Conservation (phyloP, 2,888 invertebrate genomes). For the Digitonthophagus gazella region DNA sequence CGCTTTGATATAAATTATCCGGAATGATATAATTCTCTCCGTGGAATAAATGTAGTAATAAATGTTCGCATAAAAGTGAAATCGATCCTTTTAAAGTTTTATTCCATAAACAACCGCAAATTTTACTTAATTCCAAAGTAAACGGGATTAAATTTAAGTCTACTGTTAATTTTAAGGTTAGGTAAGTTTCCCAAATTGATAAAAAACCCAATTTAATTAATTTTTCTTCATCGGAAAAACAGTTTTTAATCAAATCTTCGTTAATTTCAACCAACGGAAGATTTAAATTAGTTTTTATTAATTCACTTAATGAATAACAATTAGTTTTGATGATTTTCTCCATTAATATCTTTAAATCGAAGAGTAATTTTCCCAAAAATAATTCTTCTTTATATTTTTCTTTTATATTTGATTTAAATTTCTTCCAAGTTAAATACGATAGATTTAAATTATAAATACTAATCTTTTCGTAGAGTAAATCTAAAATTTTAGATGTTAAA, state of each 20-base stretch:
- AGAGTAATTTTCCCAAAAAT: slow-evolving; percentile 6
- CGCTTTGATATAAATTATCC: slow-evolving; percentile 61
- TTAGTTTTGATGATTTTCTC: slow-evolving; percentile 19
- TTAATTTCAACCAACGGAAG: neutral
- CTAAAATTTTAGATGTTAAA: too few species aligned
- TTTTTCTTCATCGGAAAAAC: neutral
- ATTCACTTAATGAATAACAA: slow-evolving; percentile 17
- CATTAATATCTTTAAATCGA: neutral
- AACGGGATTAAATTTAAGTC: slow-evolving; percentile 91
- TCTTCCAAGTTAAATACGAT: too few species aligned
- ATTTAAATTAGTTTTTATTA: slow-evolving; percentile 5
- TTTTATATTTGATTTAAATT: too few species aligned
- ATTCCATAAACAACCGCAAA: slow-evolving; percentile 88
- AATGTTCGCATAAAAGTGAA: slow-evolving; percentile 93
- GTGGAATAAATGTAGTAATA: slow-evolving; percentile 92
- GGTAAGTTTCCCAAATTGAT: slow-evolving; percentile 79
- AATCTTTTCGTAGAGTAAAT: too few species aligned
- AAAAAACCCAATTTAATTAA: neutral
- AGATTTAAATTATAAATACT: too few species aligned
- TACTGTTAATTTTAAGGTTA: slow-evolving; percentile 81
- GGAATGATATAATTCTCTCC: slow-evolving; percentile 92
- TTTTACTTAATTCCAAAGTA: slow-evolving; percentile 92
- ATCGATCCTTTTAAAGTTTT: slow-evolving; percentile 92
- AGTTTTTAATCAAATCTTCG: neutral
- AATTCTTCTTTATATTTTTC: too few species aligned